Percentiles rank a stretch among this genome's conserved stretches.
These are phyloP conservation scores for Chaetodon trifasciatus DNA, from an alignment of 2,797 vertebrate genomes.

Conservation along the genomic window DNA sequence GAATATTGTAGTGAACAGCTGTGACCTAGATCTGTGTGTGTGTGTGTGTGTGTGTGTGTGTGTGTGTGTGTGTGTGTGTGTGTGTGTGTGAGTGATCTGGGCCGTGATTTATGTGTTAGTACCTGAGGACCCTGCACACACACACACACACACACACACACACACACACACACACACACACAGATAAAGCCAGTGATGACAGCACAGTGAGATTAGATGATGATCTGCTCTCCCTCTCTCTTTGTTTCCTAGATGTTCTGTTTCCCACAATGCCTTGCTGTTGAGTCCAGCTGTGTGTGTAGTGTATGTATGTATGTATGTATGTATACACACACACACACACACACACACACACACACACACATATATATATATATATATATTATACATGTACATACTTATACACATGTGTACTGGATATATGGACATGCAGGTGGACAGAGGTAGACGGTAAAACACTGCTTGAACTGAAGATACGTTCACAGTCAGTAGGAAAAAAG, in stretches of 20 bases:
- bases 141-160: slow-evolving; percentile 11
- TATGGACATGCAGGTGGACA: too few species aligned
- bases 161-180: slow-evolving; percentile 22
- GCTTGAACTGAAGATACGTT: neutral
- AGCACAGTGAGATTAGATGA: slow-evolving; percentile 38
- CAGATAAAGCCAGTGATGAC: slow-evolving; percentile 29
- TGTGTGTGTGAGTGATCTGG: slow-evolving; percentile 53
- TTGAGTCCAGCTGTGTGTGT: too few species aligned
- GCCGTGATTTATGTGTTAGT: slow-evolving; percentile 66
- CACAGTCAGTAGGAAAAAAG: neutral
- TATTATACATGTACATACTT: too few species aligned
- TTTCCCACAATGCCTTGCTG: too few species aligned
- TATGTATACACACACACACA: too few species aligned
- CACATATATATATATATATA: too few species aligned
- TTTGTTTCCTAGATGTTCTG: neutral
- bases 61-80: slow-evolving; percentile 28
- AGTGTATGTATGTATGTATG: too few species aligned
- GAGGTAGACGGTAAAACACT: neutral
- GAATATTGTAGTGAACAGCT: slow-evolving; percentile 77
- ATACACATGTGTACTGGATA: too few species aligned
- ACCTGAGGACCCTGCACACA: slow-evolving; percentile 58
- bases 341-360: too few species aligned
- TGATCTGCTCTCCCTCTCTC: slow-evolving; percentile 10
- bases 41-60: slow-evolving; percentile 44
- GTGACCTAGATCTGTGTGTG: slow-evolving; percentile 77